Evolutionary conservation across 2,888 invertebrate species (phyloP).

Genomic region (Asteroscopus sphinx): DNA sequence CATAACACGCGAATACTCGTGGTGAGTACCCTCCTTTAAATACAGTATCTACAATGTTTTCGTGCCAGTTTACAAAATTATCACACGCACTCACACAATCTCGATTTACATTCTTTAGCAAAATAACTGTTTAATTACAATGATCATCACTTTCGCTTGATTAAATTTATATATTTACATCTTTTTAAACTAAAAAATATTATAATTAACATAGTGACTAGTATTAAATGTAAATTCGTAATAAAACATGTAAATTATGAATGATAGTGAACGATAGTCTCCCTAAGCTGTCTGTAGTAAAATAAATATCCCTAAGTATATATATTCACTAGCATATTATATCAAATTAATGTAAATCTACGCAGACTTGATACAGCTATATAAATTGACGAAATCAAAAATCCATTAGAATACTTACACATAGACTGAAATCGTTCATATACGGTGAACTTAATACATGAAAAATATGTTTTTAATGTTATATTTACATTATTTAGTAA

Average conservation of each 20-base stretch:
- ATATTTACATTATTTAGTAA: constrained; percentile 89
- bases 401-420: constrained; percentile 73
- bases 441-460: constrained; percentile 77
- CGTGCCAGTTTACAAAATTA: constrained; percentile 62
- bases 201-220: constrained; percentile 68
- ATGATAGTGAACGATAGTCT: constrained; percentile 59
- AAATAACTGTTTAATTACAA: constrained; percentile 64
- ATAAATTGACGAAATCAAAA: constrained; percentile 82
- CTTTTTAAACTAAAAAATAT: constrained; percentile 59
- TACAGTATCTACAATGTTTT: constrained; percentile 63
- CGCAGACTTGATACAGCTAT: constrained; percentile 79
- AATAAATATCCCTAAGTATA: constrained; percentile 65
- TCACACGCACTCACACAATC: constrained; percentile 52
- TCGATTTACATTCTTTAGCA: constrained; percentile 64
- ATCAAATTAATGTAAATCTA: constrained; percentile 78
- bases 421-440: constrained; percentile 73
- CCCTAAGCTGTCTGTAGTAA: constrained; percentile 65
- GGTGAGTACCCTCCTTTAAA: no score
- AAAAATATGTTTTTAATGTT: constrained; percentile 76
- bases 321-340: constrained; percentile 55
- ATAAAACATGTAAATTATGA: constrained; percentile 69
- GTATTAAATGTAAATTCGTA: constrained; percentile 76
- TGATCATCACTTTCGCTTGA: constrained; percentile 61
- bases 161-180: constrained; percentile 65
- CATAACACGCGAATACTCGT: no score